Base-by-base conservation (phyloP, 2,797 vertebrate species). In the Glyptemys insculpta region DNA sequence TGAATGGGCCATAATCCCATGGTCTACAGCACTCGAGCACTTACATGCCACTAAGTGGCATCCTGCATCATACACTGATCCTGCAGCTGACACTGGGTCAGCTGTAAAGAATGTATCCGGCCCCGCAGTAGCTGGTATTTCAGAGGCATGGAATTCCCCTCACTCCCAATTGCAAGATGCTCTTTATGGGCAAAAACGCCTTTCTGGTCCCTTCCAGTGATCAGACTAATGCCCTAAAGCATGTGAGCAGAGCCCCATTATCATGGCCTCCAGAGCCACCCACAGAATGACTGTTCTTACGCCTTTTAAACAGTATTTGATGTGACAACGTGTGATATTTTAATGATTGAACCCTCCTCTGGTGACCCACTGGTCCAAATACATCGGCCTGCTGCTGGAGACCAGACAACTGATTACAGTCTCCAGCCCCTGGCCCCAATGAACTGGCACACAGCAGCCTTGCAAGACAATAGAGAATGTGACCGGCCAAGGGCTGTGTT, bases 311-410 rank as follows among this genome's bases (percentile, higher is more conserved):
- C 3, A 12, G 4, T 15, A 3, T 27, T 72, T 0, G 2, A 16
- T 12, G 27, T 57, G 56, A 57, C 56, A 57, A 57, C 27, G 27
- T 78, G 21, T 19, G 4, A 8, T 11, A 1, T 25, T 47, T 19
- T 47, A 83, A 52, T 25, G 25, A 56, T 6, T 54, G 53, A 34
- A 2, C 2, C n/a, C 47, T 78, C 31, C 34, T 85, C 3, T 88
- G 19, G 52, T 47, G 12, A 1, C 0, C 0, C 3, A 72, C 18
- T 65, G 57, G 7, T 18, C 57, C 27, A 1, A 31, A 6, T 52
- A 76, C 54, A 4, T 8, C 19, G 10, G 21, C 8, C 62, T 0
- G 0, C 56, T 50, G 9, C 59, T 88, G 84, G 41, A 53, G 52
- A 47, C 4, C 68, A 25, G 5, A 31, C 47, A 12, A 8, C 49